These are phyloP conservation scores for Nerophis ophidion DNA, from an alignment of 2,113 vertebrate genomes.

Conservation along the genomic window DNA sequence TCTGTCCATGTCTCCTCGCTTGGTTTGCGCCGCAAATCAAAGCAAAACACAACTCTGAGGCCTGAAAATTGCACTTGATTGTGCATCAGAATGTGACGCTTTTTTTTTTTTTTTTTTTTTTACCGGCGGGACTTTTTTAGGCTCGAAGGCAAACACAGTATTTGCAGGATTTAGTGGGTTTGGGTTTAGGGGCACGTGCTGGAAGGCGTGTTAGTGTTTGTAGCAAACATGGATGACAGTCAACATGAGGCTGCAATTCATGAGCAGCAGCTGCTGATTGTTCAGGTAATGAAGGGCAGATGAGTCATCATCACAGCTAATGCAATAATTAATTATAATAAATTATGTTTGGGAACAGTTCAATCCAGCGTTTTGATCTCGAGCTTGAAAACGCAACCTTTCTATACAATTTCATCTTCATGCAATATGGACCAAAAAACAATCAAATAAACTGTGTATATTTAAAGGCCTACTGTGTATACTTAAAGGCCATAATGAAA, in stretches of 20 bases:
- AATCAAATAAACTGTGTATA: no score
- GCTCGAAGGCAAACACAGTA: background rate
- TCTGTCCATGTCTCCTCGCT: background rate
- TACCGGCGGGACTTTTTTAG: background rate
- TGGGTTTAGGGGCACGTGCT: background rate
- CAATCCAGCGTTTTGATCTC: no score
- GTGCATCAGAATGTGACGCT: background rate
- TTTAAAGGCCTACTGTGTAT: no score
- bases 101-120: no score
- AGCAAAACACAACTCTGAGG: background rate
- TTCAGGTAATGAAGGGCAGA: slow-evolving; percentile 19
- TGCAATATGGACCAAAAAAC: no score
- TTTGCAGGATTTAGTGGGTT: background rate
- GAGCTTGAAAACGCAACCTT: no score
- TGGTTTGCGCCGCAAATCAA: background rate
- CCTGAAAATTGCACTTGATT: background rate
- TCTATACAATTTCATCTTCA: no score
- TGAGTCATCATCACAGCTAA: background rate
- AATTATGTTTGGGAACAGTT: no score
- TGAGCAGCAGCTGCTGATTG: slow-evolving; percentile 20
- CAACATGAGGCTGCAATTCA: no score
- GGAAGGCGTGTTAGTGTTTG: background rate
- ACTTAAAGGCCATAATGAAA: no score
- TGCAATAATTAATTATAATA: no score
- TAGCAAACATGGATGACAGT: background rate